phyloP scores from a whole-genome alignment of 1,140 invertebrate species.

The Mercenaria mercenaria region DNA sequence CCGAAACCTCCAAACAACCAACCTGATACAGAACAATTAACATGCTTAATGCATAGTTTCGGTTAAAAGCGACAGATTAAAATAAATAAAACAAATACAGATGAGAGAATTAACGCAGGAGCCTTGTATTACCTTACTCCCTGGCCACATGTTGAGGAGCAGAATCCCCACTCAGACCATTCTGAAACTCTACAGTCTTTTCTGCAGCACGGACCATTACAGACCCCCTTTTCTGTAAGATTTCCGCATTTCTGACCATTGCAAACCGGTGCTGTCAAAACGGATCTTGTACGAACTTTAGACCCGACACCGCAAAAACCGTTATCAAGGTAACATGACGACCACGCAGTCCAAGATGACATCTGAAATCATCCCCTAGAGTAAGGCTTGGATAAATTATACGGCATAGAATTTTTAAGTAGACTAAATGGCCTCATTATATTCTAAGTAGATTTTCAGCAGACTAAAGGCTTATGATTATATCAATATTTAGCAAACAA shows the following conservation, averaged over 20 bases:
- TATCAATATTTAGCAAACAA: no score
- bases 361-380: conserved; percentile 70
- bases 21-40: no score
- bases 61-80: no score
- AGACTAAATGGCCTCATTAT: no score
- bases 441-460: no score
- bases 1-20: no score
- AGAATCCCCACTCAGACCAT: conserved; percentile 74
- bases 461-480: no score
- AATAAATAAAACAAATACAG: no score
- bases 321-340: conserved; percentile 72
- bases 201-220: conserved; percentile 75
- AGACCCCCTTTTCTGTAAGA: conserved; percentile 61
- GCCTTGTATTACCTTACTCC: conserved; percentile 79
- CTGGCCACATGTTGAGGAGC: conserved; percentile 75
- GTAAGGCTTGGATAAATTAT: no score
- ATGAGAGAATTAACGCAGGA: no score
- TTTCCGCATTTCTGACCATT: conserved; percentile 69
- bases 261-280: conserved; percentile 68
- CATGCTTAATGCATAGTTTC: no score
- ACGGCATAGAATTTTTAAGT: no score
- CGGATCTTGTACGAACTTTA: conserved; percentile 66
- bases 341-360: conserved; percentile 74
- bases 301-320: conserved; percentile 74
- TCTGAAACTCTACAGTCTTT: conserved; percentile 73